Evolutionary conservation across 1,140 invertebrate genomes (phyloP), one percentile per base, ranked within the genome.

Genomic region (Episyrphus balteatus): DNA sequence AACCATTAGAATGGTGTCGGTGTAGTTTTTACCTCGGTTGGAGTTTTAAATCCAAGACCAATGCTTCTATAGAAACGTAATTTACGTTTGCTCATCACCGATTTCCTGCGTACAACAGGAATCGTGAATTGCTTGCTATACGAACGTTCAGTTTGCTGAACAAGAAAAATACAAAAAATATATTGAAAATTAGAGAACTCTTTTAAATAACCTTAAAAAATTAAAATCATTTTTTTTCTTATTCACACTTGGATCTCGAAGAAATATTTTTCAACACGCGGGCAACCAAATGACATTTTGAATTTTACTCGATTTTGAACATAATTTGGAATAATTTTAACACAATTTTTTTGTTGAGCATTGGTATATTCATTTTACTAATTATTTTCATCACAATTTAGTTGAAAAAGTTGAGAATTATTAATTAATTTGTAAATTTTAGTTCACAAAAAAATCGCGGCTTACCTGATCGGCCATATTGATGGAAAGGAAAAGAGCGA

Each of bases 1-100:
- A 59, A 61, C 69, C 44, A 65, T 70, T 69, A 72, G 58, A 57
- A 51, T 42, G 46, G 55, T 58, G 59, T 52, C 31, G 55, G 49
- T 49, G 18, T 26, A 52, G 21, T 50, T 53, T 57, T 62, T 59
- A 69, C 51, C 81, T 99, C 95, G 70, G 85, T 75, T 42, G 96
- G 96, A 34, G 93, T 95, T 72, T 97, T 97, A 73, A 98, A 98
- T 56, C 96, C 96, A 51, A 99, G 77, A 56, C 96, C 96, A 65
- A 99, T 84, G 79, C 89, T 92, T 56, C 87, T 84, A 57, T 79
- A 79, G 65, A 95, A 92, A 55, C 95, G 78, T 57, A 85, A 74
- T 59, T 78, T 75, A 67, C 81, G 79, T 59, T 81, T 77, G 21
- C 76, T 75, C 54, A 77, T 79, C 42, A 76, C 55, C 51, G 73